Conservation (phyloP, 2,113 vertebrate genomes). For the cat (Felis catus) region F.catus_Fca126_mat1.0 CM031416.1:70604001-70604500, state of each 20-base stretch:
- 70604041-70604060: neutral
- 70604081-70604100: neutral
- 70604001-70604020: neutral
- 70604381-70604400: neutral
- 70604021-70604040: neutral
- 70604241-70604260: neutral
- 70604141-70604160: neutral
- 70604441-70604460: neutral
- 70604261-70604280: neutral
- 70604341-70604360: neutral
- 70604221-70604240: neutral
- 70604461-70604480: neutral
- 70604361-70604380: neutral
- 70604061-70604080: neutral
- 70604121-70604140: constrained; percentile 4
- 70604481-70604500: neutral
- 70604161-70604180: neutral
- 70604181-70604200: neutral
- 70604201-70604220: neutral
- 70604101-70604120: neutral
- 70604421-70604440: neutral
- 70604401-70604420: neutral
- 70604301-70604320: neutral
- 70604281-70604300: neutral
- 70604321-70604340: neutral